These are phyloP conservation scores for Peucedramus taeniatus DNA, from an alignment of 2,113 vertebrate species.

Conservation along the genomic window DNA sequence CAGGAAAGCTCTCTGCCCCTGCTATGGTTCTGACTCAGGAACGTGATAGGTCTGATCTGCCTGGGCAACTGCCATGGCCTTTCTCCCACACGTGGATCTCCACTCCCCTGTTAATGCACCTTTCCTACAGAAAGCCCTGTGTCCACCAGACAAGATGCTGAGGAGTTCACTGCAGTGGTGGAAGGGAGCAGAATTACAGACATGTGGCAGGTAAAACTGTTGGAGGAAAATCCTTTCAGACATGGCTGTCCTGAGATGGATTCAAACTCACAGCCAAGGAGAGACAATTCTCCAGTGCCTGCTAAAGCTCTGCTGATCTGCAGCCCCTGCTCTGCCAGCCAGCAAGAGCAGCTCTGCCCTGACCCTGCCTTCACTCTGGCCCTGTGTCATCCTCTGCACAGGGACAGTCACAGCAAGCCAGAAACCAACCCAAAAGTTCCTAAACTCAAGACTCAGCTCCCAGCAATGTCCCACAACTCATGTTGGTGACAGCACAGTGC, in stretches of 20 bases:
- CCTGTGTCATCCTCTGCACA: background rate
- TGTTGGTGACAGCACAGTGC: rapidly evolving
- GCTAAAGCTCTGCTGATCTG: background rate
- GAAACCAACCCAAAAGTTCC: background rate
- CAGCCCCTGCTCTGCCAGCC: background rate
- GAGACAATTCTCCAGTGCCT: background rate
- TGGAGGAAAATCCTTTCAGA: background rate
- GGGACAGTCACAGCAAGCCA: background rate
- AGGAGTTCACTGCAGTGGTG: background rate
- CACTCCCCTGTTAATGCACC: background rate
- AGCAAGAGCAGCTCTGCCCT: rapidly evolving
- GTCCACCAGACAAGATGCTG: background rate
- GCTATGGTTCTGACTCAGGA: background rate
- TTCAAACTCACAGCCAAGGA: background rate
- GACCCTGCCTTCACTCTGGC: background rate
- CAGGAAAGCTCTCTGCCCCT: background rate
- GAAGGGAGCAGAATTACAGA: background rate
- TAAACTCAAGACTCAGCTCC: background rate
- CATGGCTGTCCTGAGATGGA: background rate
- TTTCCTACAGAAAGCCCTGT: background rate
- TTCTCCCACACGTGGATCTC: background rate
- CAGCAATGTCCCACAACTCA: background rate
- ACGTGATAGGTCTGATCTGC: background rate
- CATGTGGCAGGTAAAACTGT: background rate
- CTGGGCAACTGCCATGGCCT: background rate